Conservation (phyloP, 1,140 invertebrate genomes). For the Cotesia typhae region DNA sequence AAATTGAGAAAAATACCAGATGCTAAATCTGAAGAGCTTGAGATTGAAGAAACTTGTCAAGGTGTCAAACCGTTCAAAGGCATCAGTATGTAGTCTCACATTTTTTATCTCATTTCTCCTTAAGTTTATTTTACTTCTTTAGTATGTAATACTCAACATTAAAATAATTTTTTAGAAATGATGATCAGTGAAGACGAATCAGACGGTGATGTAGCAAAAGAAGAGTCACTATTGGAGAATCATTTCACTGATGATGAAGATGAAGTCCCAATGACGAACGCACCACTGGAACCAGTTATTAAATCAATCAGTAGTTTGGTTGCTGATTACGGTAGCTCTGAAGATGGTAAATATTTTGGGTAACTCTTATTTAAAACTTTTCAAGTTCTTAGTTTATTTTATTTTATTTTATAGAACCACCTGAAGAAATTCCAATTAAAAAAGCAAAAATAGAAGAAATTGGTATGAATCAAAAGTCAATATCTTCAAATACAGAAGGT, state of each 20-base stretch:
- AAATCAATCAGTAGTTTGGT: conserved; percentile 46
- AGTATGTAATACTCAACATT: conserved; percentile 9
- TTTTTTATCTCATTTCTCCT: too few species aligned
- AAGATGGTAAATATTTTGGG: conserved; percentile 45
- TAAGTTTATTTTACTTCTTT: neutral
- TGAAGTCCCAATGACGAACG: conserved; percentile 6
- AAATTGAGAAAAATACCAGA: conserved; percentile 26
- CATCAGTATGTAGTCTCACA: conserved; percentile 45
- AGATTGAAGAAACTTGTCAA: conserved; percentile 42
- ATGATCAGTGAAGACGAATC: neutral
- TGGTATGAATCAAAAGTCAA: neutral
- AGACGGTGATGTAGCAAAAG: neutral
- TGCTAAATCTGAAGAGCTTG: neutral
- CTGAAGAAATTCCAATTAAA: conserved; percentile 56
- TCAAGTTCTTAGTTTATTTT: conserved; percentile 30
- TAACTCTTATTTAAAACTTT: conserved; percentile 3
- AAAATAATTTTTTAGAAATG: conserved; percentile 15
- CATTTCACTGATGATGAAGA: conserved; percentile 20
- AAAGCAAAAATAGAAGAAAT: conserved; percentile 43
- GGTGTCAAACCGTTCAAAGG: conserved; percentile 53
- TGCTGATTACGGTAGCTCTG: conserved; percentile 52
- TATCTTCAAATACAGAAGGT: neutral
- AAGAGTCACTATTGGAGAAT: neutral
- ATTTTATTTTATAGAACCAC: conserved; percentile 46
- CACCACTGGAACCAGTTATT: conserved; percentile 1